Evolutionary conservation across 2,797 vertebrate genomes (phyloP).

Genomic region (Tapirus indicus): DNA sequence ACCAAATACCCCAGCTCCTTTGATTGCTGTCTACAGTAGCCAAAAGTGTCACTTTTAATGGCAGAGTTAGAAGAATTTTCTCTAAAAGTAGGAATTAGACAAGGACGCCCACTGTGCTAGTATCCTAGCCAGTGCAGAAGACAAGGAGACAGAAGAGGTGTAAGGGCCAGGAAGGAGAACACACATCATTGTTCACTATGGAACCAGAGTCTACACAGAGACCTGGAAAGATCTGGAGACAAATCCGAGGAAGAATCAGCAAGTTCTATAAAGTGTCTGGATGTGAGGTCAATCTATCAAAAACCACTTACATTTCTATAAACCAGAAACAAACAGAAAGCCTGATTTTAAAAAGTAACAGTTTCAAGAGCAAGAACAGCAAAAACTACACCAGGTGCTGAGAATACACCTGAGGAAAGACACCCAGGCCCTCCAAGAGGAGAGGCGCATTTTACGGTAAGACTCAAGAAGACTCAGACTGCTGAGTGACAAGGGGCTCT

Average conservation of each 20-base stretch:
- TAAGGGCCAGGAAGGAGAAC: not conserved
- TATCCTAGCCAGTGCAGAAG: not conserved
- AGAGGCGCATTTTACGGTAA: fast-evolving
- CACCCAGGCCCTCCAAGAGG: not conserved
- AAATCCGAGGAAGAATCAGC: not conserved
- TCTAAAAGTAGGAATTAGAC: not conserved
- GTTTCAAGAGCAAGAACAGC: not conserved
- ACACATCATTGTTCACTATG: not conserved
- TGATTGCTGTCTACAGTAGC: too few species aligned
- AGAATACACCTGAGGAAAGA: not conserved
- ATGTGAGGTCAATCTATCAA: not conserved
- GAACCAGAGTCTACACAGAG: fast-evolving
- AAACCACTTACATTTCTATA: not conserved
- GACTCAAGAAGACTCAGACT: not conserved
- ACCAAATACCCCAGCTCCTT: too few species aligned
- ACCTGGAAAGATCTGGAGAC: not conserved
- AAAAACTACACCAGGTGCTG: not conserved
- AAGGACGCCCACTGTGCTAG: not conserved
- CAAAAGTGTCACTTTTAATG: too few species aligned
- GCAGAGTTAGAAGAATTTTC: not conserved
- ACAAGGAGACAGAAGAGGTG: not conserved
- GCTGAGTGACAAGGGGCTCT: too few species aligned
- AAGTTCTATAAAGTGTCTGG: too few species aligned
- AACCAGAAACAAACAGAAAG: not conserved
- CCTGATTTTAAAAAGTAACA: not conserved